Percentiles rank a stretch among this genome's conserved stretches.
These are phyloP conservation scores for Torymus aiolomorphi DNA, from an alignment of 2,888 invertebrate genomes.

Conservation along the genomic window DNA sequence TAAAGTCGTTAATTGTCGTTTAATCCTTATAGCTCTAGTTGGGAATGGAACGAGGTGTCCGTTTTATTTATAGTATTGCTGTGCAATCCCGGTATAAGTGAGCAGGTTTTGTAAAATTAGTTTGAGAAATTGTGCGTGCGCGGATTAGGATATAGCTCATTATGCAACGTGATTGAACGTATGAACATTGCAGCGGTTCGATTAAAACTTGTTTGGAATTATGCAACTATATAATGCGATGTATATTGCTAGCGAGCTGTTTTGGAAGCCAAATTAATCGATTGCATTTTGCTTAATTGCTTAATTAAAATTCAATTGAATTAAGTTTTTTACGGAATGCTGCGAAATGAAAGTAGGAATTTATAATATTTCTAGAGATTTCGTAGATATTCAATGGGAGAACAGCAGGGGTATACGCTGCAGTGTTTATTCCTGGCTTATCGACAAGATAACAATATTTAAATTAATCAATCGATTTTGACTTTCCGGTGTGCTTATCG, in stretches of 20 bases:
- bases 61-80: conserved; percentile 3
- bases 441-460: conserved; percentile 38
- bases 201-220: conserved; percentile 25
- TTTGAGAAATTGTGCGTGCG: neutral
- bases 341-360: no score
- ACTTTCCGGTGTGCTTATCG: conserved; percentile 31
- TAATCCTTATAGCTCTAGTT: no score
- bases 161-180: conserved; percentile 2
- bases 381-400: neutral
- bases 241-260: neutral
- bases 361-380: neutral
- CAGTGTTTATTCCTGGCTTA: conserved; percentile 24
- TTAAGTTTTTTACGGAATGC: no score
- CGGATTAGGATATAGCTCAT: conserved; percentile 15
- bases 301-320: no score
- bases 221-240: conserved; percentile 12
- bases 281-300: neutral
- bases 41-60: neutral
- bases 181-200: neutral
- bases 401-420: neutral
- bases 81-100: neutral
- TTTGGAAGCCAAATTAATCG: neutral
- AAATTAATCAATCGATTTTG: conserved; percentile 49
- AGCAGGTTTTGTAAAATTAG: neutral
- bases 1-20: no score